phyloP scores from a whole-genome alignment of 1,140 invertebrate species.

The Rhagoletis pomonella region DNA sequence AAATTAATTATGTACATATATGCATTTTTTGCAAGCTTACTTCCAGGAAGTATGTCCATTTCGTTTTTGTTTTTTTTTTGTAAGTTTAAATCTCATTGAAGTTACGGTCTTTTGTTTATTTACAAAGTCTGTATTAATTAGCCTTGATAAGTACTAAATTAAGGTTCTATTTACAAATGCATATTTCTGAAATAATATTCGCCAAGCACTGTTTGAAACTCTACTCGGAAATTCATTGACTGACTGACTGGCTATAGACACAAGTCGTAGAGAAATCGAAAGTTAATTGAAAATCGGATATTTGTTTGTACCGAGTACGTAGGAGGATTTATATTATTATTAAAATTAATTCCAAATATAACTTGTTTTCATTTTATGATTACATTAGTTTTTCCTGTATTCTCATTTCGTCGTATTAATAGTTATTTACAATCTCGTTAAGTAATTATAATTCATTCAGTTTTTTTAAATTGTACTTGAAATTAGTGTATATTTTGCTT shows the following conservation, averaged over 20 bases:
- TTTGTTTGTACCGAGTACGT: constrained; percentile 21
- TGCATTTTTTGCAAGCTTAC: neutral
- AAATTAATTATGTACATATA: neutral
- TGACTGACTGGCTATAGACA: neutral
- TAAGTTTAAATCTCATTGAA: neutral
- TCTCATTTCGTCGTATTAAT: neutral
- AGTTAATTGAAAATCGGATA: constrained; percentile 1
- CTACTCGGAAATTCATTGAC: neutral
- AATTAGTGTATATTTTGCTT: neutral
- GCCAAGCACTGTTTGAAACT: too few species aligned
- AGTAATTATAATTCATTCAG: neutral
- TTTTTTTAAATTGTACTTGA: constrained; percentile 33
- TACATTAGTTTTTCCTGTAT: constrained; percentile 8
- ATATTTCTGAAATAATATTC: neutral
- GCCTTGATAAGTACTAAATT: constrained; percentile 5
- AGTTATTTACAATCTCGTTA: constrained; percentile 7
- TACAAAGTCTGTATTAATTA: neutral
- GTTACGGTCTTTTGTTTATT: constrained; percentile 25
- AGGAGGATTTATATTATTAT: neutral
- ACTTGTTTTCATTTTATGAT: neutral
- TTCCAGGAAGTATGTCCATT: too few species aligned
- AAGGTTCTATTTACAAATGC: constrained; percentile 15
- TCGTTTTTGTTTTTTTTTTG: too few species aligned
- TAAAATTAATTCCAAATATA: neutral
- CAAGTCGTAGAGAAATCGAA: neutral